These are phyloP conservation scores for Drymonia ruficornis DNA, from an alignment of 2,888 invertebrate species.

Conservation along the genomic window DNA sequence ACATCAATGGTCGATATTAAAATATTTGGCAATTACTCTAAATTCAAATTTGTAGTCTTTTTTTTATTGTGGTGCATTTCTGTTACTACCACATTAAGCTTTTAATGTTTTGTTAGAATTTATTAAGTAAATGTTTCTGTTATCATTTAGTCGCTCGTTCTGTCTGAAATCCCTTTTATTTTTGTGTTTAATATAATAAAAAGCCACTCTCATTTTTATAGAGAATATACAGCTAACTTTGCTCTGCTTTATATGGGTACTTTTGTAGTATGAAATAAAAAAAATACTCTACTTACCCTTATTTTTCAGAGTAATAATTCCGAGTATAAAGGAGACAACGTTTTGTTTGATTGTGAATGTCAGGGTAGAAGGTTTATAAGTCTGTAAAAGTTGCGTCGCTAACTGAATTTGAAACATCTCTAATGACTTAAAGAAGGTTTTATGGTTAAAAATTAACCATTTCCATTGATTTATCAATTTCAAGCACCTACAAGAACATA, in stretches of 20 bases:
- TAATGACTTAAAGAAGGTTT: no score
- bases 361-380: background rate
- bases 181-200: background rate
- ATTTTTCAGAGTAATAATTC: background rate
- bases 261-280: slow-evolving; percentile 5
- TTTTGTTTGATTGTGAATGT: background rate
- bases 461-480: no score
- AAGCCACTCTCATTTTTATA: slow-evolving; percentile 2
- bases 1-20: no score
- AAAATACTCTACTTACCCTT: background rate
- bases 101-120: no score
- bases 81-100: no score
- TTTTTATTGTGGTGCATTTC: no score
- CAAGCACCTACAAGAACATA: no score
- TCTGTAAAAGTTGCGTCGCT: background rate
- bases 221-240: slow-evolving; percentile 2
- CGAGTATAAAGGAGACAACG: background rate
- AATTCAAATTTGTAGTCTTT: no score
- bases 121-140: background rate
- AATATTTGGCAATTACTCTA: no score
- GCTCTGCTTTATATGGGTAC: slow-evolving; percentile 6
- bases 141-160: background rate
- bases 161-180: background rate
- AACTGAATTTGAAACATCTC: no score
- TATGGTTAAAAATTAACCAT: no score